These are phyloP conservation scores for Dicaeum eximium DNA, from an alignment of 2,113 vertebrate species.

Conservation along the genomic window DNA sequence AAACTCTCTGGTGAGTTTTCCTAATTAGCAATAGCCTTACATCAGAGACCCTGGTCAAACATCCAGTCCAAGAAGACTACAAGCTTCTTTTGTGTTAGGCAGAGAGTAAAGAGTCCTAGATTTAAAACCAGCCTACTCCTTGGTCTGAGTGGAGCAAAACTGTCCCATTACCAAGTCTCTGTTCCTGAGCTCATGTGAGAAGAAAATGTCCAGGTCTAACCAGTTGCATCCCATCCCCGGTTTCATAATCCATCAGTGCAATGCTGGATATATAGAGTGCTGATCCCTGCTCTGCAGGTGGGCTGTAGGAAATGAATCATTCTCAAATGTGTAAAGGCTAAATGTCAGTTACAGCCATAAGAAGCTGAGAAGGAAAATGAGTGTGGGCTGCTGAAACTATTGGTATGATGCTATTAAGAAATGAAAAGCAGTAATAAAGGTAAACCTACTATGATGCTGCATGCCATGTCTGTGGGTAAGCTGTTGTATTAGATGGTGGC, in stretches of 20 bases:
- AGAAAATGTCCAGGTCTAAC: not conserved
- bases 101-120: not conserved
- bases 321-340: not conserved
- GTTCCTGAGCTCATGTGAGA: not conserved
- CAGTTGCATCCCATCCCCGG: not conserved
- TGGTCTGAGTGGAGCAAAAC: not conserved
- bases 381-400: not conserved
- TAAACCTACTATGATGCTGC: not conserved
- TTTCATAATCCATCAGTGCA: not conserved
- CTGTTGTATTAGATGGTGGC: rapidly evolving
- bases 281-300: not conserved
- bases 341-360: not conserved
- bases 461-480: rapidly evolving
- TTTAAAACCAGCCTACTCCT: not conserved
- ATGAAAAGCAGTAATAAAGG: not conserved
- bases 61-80: not conserved
- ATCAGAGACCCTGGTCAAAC: not conserved
- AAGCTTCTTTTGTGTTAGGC: not conserved
- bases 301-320: not conserved
- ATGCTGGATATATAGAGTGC: not conserved
- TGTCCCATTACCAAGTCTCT: rapidly evolving
- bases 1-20: not conserved
- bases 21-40: not conserved
- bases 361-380: not conserved
- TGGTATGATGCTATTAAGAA: not conserved